A percentile compares a stretch with the other conserved stretches of the same genome.
These are phyloP conservation scores for Eupristina koningsbergeri DNA, from an alignment of 1,140 invertebrate genomes.

Conservation along the genomic window DNA sequence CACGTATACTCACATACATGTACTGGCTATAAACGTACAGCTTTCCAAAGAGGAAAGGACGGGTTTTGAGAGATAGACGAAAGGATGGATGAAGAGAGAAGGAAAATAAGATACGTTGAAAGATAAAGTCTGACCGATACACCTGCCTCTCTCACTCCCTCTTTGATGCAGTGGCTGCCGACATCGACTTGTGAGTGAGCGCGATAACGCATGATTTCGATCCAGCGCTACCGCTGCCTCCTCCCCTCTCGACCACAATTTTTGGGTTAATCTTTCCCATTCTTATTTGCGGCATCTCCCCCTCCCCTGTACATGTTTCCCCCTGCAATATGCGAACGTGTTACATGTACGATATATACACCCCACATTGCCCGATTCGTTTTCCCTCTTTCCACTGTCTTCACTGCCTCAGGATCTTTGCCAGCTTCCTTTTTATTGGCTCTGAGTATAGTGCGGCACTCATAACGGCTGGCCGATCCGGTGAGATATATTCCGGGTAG, in stretches of 20 bases:
- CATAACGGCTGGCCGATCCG: constrained; percentile 69
- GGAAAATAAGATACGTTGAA: constrained; percentile 51
- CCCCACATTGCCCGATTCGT: constrained; percentile 7
- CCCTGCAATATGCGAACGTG: constrained; percentile 11
- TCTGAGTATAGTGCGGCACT: constrained; percentile 63
- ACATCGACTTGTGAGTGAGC: constrained; percentile 48
- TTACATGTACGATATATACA: too few relatives aligned
- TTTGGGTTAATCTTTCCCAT: background rate
- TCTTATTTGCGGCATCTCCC: constrained; percentile 47
- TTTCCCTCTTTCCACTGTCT: constrained; percentile 35
- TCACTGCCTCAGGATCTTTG: constrained; percentile 16
- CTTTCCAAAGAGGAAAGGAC: background rate
- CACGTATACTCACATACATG: background rate
- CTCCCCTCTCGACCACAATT: too few relatives aligned
- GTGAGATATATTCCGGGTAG: constrained; percentile 72
- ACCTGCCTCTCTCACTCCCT: constrained; percentile 24
- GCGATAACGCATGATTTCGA: constrained; percentile 69
- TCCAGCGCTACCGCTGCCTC: constrained; percentile 51
- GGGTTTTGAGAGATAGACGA: background rate
- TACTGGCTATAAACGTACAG: too few relatives aligned
- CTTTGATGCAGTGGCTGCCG: background rate
- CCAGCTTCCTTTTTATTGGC: constrained; percentile 25
- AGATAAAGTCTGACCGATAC: constrained; percentile 51
- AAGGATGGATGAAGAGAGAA: background rate
- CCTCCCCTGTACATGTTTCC: background rate